Evolutionary conservation across 2,797 vertebrate species (phyloP), one percentile per base, ranked within the genome.

Genomic region (Enteromius anoplus): DNA sequence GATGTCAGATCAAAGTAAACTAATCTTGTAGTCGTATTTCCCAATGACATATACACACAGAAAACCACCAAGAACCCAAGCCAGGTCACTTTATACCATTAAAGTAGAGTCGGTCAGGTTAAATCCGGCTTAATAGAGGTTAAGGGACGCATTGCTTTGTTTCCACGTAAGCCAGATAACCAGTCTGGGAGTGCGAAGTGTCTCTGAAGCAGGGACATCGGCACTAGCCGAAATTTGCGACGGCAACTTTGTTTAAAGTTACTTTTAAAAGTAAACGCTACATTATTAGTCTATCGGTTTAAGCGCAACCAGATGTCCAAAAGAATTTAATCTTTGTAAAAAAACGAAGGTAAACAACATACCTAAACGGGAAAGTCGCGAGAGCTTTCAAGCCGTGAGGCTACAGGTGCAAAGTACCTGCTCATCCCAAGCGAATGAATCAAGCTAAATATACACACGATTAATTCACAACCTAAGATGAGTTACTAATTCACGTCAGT

Each of bases 1-100:
- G 91, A 90, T 90, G 87, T 87, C 64, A 87, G 77, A 79, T 85
- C 89, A 87, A 91, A 92, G 83, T 65, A 75, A 80, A 69, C 12
- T 64, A 32, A 55, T 60, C 47, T 73, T 5, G 71, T 19, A n/a
- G 19, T 45, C 32, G 29, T 49, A 78, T 75, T 77, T 47, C 70
- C 40, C 75, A 75, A 19, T 26, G 71, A 45, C 53, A 32, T 34
- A 70, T 32, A 55, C 60, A 65, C 62, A 47, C 6, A 9, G 2
- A 75, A 58, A 49, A 40, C 5, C 29, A 10, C 42, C 9, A 55
- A 51, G 6, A 78, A 51, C 23, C 49, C 9, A 34, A 58, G 32
- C 53, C 5, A 62, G 78, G 19, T 62, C 29, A 83, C 70, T 64
- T 83, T 80, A 65, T 53, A 80, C 37, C 64, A 68, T 45, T 69